These are phyloP conservation scores for Callaeas wilsoni DNA, from an alignment of 2,113 vertebrate genomes.

Conservation along the genomic window DNA sequence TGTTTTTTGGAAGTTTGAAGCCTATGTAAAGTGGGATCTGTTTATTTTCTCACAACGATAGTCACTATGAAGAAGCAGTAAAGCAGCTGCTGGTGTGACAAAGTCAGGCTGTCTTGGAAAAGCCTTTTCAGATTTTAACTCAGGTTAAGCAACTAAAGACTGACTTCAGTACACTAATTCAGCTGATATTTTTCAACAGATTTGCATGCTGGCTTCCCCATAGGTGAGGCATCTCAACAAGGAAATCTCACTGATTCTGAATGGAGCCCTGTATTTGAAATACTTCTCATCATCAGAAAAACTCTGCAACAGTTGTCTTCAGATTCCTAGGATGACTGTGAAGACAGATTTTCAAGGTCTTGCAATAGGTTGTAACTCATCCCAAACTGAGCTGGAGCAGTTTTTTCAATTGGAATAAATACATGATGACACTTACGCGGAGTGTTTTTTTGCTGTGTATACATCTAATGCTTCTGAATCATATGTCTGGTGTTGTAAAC, in stretches of 20 bases:
- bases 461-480: background rate
- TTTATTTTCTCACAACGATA: background rate
- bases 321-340: background rate
- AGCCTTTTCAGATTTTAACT: background rate
- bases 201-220: background rate
- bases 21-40: background rate
- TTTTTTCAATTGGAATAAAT: background rate
- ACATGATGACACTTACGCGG: background rate
- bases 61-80: background rate
- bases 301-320: background rate
- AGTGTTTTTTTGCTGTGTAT: background rate
- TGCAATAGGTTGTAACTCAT: background rate
- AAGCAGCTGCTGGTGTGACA: background rate
- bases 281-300: background rate
- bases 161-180: background rate
- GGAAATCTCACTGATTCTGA: background rate
- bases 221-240: background rate
- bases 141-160: background rate
- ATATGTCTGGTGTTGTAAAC: background rate
- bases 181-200: background rate
- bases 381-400: background rate
- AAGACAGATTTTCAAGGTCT: background rate
- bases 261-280: background rate
- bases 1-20: background rate
- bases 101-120: background rate